Evolutionary conservation across 2,888 invertebrate species (phyloP).

Genomic region (Temnothorax unifasciatus): DNA sequence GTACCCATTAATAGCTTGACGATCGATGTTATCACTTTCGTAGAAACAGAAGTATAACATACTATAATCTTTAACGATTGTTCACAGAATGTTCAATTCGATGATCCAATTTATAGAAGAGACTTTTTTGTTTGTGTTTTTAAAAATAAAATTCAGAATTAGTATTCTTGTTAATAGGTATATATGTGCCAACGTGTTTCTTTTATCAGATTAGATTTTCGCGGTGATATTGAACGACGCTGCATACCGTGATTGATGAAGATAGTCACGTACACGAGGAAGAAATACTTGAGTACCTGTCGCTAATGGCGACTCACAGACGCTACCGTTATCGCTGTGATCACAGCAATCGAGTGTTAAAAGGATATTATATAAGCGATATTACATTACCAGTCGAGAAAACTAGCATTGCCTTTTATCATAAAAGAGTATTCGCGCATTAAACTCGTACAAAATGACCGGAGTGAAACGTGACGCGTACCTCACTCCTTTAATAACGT

Average conservation of each 20-base stretch:
- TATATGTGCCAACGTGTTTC: background rate
- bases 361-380: background rate
- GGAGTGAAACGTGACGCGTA: background rate
- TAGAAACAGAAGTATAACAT: background rate
- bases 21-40: slow-evolving; percentile 23
- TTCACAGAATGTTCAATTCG: background rate
- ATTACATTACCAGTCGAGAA: slow-evolving; percentile 28
- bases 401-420: slow-evolving; percentile 14
- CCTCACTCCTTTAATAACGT: background rate
- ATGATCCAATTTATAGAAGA: background rate
- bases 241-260: slow-evolving; percentile 7
- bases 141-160: background rate
- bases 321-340: slow-evolving; percentile 1
- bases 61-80: background rate
- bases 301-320: slow-evolving; percentile 16
- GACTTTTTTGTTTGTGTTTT: background rate
- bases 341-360: slow-evolving; percentile 16
- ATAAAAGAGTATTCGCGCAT: background rate
- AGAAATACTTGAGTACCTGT: slow-evolving; percentile 17
- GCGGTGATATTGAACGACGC: background rate
- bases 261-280: slow-evolving; percentile 16
- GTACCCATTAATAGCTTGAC: slow-evolving; percentile 8
- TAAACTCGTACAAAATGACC: background rate
- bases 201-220: slow-evolving; percentile 5
- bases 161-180: background rate